A percentile compares a stretch with the other conserved stretches of the same genome.
These are phyloP conservation scores for Gambusia affinis DNA, from an alignment of 2,113 vertebrate species.

Conservation along the genomic window DNA sequence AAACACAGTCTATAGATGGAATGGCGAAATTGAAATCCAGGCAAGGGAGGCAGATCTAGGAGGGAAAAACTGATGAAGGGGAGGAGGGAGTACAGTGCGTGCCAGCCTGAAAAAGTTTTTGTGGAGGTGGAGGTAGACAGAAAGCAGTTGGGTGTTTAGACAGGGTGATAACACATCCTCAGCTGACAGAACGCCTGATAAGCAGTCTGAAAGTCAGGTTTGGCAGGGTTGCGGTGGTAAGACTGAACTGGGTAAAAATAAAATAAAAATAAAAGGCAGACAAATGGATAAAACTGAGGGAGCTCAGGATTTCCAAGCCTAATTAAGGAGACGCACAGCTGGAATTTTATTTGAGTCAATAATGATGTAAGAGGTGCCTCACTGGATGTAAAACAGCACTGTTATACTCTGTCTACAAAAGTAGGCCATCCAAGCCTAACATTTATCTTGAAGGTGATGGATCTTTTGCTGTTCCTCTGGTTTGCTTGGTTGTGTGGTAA, in stretches of 20 bases:
- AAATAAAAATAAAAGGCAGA: not conserved
- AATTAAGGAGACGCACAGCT: constrained; percentile 23
- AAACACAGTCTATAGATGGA: constrained; percentile 15
- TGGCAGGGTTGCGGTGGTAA: constrained; percentile 51
- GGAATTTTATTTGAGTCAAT: constrained; percentile 33
- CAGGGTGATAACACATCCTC: constrained; percentile 61
- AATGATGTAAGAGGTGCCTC: constrained; percentile 13
- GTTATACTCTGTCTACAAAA: constrained; percentile 24
- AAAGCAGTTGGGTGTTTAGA: constrained; percentile 73
- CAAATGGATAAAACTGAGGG: constrained; percentile 25
- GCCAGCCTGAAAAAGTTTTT: constrained; percentile 40
- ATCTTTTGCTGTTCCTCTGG: not conserved
- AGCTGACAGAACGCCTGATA: constrained; percentile 70
- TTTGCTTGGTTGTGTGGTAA: not conserved
- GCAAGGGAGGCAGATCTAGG: constrained; percentile 12
- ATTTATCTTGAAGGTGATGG: constrained; percentile 8
- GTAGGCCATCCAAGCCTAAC: constrained; percentile 20
- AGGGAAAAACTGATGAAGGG: constrained; percentile 1
- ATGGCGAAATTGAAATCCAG: constrained; percentile 19
- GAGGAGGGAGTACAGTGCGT: constrained; percentile 21
- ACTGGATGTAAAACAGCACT: constrained; percentile 42
- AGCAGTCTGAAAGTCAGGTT: constrained; percentile 72
- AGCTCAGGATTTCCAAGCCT: constrained; percentile 31
- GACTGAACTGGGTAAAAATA: constrained; percentile 12
- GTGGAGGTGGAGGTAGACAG: constrained; percentile 66